Conservation (phyloP, 2,888 invertebrate genomes). For the Lumbricus terrestris region DNA sequence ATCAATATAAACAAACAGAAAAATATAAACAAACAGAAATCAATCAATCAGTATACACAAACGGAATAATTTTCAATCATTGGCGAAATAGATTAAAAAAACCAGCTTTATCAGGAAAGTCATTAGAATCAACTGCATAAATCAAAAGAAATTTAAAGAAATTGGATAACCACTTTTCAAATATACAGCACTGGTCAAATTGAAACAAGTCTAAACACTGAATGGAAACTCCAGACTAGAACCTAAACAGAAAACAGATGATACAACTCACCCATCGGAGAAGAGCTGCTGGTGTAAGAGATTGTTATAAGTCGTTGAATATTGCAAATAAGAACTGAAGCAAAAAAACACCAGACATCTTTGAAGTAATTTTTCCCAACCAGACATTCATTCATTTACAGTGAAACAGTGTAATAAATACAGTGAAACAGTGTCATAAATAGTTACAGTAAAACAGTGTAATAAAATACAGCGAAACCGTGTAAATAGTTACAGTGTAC, state of each 20-base stretch:
- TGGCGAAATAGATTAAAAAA: too few species aligned
- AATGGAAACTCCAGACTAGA: background rate
- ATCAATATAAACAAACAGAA: too few species aligned
- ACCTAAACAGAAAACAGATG: background rate
- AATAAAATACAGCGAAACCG: background rate
- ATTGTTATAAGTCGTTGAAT: conserved; percentile 51
- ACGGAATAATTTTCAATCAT: too few species aligned
- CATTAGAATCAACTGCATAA: background rate
- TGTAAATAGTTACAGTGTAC: too few species aligned
- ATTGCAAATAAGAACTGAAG: conserved; percentile 53
- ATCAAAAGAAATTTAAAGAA: background rate
- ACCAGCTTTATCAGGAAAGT: background rate
- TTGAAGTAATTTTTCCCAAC: background rate
- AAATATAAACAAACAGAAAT: too few species aligned
- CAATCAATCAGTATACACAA: too few species aligned
- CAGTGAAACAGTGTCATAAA: background rate
- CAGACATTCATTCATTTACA: background rate
- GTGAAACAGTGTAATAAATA: background rate
- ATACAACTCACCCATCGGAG: conserved; percentile 50
- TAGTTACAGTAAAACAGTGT: background rate
- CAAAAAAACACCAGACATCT: background rate
- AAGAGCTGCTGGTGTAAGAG: conserved; percentile 56
- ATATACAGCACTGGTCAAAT: background rate
- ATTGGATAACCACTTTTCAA: background rate
- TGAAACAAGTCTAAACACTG: background rate